Evolutionary conservation across 2,797 vertebrate genomes (phyloP).

Genomic region (Enteromius trimaculatus): DNA sequence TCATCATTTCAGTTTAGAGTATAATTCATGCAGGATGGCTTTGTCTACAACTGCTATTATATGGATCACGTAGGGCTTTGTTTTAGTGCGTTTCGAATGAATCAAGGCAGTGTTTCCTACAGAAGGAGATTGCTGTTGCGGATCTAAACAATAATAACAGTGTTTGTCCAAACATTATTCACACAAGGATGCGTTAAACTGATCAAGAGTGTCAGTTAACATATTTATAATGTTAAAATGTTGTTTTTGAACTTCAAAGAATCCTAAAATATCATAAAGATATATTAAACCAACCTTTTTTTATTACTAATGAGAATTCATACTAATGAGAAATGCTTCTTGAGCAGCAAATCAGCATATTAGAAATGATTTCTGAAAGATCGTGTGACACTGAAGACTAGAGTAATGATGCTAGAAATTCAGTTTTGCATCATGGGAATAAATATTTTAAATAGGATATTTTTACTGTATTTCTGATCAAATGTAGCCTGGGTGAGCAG

Average conservation of each 20-base stretch:
- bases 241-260: neutral
- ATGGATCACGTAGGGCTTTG: neutral
- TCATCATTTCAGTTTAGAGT: neutral
- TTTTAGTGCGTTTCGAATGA: neutral
- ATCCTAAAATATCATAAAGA: neutral
- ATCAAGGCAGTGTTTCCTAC: neutral
- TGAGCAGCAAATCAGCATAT: no score
- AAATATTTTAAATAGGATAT: neutral
- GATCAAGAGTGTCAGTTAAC: neutral
- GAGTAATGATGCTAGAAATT: neutral
- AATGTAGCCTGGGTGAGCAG: neutral
- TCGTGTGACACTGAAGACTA: neutral
- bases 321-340: neutral
- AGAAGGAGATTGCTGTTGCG: neutral
- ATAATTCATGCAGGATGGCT: slow-evolving; percentile 22
- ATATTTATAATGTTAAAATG: neutral
- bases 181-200: neutral
- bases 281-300: no score
- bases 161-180: neutral
- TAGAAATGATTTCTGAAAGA: neutral
- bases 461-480: no score
- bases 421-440: neutral
- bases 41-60: neutral
- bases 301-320: no score
- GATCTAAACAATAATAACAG: neutral